These are phyloP conservation scores for Temnothorax unifasciatus DNA, from an alignment of 2,888 invertebrate species.

Conservation along the genomic window DNA sequence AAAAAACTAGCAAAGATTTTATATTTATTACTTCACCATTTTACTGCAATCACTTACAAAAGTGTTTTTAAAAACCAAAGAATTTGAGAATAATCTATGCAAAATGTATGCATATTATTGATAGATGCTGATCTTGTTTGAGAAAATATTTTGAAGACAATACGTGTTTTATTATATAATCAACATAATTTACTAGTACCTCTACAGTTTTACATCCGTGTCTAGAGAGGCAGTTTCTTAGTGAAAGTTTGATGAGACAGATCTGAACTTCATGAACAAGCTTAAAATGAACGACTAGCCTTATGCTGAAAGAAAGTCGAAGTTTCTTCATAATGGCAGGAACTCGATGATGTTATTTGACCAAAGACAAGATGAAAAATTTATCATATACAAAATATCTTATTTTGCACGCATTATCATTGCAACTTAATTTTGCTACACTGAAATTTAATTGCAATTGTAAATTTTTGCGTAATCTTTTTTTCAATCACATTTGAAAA, in stretches of 20 bases:
- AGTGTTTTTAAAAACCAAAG: neutral
- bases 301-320: constrained; percentile 53
- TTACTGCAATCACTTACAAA: neutral
- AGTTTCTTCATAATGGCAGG: constrained; percentile 26
- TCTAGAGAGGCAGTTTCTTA: constrained; percentile 47
- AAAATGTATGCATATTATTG: neutral
- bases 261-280: constrained; percentile 45
- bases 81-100: neutral
- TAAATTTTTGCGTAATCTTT: neutral
- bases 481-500: neutral
- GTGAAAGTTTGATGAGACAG: constrained; percentile 67
- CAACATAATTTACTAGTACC: constrained; percentile 61
- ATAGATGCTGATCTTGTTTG: neutral
- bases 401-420: neutral
- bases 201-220: constrained; percentile 40
- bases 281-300: constrained; percentile 59
- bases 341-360: constrained; percentile 29
- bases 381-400: neutral
- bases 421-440: neutral
- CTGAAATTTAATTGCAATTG: neutral
- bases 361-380: neutral
- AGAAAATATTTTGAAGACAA: neutral
- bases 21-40: neutral
- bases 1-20: neutral
- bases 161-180: constrained; percentile 45